These are phyloP conservation scores for Acrocephalus kingi DNA, from an alignment of 2,113 vertebrate genomes.

Conservation along the genomic window DNA sequence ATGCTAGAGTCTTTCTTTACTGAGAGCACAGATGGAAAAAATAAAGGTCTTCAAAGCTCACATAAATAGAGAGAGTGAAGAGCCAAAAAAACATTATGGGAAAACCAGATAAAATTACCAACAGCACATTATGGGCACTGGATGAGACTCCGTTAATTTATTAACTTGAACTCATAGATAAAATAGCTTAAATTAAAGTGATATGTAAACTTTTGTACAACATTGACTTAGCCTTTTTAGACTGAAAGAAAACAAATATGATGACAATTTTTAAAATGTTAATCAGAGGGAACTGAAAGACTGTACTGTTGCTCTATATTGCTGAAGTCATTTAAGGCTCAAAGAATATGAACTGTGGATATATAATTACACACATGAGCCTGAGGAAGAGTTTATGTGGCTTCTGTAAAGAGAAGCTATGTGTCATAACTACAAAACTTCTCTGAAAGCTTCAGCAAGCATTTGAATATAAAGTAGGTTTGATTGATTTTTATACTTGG, in stretches of 20 bases:
- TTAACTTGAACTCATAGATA: background rate
- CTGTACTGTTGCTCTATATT: background rate
- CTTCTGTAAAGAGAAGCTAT: background rate
- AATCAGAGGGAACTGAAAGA: background rate
- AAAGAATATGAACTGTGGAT: background rate
- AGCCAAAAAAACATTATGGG: background rate
- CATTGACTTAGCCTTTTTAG: background rate
- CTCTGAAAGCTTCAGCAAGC: background rate
- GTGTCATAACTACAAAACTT: background rate
- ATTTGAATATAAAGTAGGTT: background rate
- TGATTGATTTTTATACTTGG: background rate
- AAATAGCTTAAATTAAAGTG: background rate
- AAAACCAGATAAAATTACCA: background rate
- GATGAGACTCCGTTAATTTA: background rate
- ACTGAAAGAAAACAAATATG: background rate
- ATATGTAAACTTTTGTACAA: background rate
- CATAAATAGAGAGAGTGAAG: background rate
- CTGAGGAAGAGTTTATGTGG: background rate
- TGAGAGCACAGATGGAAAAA: background rate
- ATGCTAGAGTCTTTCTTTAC: background rate
- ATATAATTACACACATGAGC: background rate
- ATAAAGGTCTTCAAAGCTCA: background rate
- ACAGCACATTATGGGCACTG: background rate
- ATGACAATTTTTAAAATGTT: background rate
- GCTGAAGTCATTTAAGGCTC: background rate